Evolutionary conservation across 1,140 invertebrate species (phyloP).

Genomic region (Drosophila tropicalis): DNA sequence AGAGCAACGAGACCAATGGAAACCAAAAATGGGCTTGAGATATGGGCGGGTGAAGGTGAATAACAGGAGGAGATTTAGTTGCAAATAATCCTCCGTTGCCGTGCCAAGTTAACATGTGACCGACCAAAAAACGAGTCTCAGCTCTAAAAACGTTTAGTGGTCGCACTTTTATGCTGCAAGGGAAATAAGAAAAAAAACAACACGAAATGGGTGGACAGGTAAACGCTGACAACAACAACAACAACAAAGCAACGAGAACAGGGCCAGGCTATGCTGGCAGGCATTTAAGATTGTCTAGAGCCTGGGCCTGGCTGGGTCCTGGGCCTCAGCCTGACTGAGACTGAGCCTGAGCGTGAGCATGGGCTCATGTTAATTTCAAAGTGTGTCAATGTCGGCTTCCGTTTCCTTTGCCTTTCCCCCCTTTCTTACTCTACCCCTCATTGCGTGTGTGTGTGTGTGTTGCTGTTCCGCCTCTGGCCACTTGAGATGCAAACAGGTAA

Average conservation of each 20-base stretch:
- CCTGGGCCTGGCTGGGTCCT: conserved; percentile 1
- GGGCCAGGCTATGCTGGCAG: conserved; percentile 49
- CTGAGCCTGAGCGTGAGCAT: conserved; percentile 22
- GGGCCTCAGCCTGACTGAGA: conserved; percentile 14
- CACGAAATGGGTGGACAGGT: conserved; percentile 76
- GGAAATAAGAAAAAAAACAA: conserved; percentile 41
- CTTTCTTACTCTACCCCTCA: conserved; percentile 12
- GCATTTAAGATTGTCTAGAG: conserved; percentile 64
- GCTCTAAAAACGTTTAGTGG: conserved; percentile 66
- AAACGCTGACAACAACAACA: conserved; percentile 58
- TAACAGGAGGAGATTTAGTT: conserved; percentile 20
- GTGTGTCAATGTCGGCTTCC: conserved; percentile 79
- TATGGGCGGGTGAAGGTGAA: not conserved
- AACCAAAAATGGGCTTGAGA: not conserved
- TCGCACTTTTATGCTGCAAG: conserved; percentile 61
- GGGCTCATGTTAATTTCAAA: conserved; percentile 70
- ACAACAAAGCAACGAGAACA: conserved; percentile 39
- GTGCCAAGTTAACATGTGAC: conserved; percentile 44
- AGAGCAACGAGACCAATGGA: conserved; percentile 25
- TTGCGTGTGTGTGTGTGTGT: not conserved
- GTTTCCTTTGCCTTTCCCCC: conserved; percentile 57
- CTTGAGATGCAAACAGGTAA: conserved; percentile 80
- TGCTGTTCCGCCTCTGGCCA: conserved; percentile 49
- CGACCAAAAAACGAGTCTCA: conserved; percentile 25
- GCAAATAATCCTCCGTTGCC: conserved; percentile 52